Evolutionary conservation across 2,888 invertebrate species (phyloP).

Genomic region (Drosophila engyochracea): DNA sequence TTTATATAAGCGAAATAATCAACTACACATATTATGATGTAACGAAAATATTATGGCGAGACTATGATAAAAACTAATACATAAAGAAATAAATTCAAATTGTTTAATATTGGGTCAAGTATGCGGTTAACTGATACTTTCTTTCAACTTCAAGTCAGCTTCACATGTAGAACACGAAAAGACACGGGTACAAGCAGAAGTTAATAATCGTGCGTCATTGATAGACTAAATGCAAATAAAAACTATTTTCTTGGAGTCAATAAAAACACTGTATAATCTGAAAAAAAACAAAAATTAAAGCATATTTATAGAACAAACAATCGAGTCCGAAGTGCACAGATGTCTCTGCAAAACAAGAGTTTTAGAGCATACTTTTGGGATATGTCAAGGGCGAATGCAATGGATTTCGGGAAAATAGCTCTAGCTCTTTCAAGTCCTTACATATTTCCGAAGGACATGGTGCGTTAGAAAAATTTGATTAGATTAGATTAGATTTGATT

Average conservation of each 20-base stretch:
- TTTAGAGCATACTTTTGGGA: background rate
- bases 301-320: background rate
- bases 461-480: background rate
- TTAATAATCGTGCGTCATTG: background rate
- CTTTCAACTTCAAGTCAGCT: background rate
- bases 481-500: too few relatives aligned
- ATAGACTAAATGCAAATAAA: background rate
- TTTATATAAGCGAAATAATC: slow-evolving; percentile 74
- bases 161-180: background rate
- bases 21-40: slow-evolving; percentile 65
- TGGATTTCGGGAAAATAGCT: background rate
- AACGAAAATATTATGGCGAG: slow-evolving; percentile 62
- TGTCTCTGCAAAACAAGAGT: background rate
- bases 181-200: too few relatives aligned
- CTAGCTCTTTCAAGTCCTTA: too few relatives aligned
- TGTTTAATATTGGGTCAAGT: slow-evolving; percentile 5
- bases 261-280: background rate
- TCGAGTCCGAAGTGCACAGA: background rate
- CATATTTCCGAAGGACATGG: background rate
- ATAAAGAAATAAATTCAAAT: slow-evolving; percentile 25
- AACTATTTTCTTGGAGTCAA: background rate
- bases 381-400: background rate
- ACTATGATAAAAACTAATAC: slow-evolving; percentile 65
- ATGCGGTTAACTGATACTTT: background rate
- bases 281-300: background rate